Evolutionary conservation across 2,888 invertebrate species (phyloP).

Genomic region (Sminthurides aquaticus): DNA sequence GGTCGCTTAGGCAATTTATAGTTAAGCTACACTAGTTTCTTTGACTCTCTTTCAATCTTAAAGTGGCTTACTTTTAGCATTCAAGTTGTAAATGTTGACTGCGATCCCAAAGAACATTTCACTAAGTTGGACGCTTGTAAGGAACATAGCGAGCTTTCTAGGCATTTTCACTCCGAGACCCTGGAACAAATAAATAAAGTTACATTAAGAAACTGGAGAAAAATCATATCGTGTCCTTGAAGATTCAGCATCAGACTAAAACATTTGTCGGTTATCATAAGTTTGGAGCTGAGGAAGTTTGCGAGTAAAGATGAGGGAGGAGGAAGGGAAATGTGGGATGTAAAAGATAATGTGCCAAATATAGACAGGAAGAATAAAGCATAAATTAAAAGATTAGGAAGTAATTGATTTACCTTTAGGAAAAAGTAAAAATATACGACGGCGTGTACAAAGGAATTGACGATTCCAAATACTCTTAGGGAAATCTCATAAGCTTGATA

Average conservation of each 20-base stretch:
- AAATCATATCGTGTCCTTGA: background rate
- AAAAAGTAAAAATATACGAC: slow-evolving; percentile 31
- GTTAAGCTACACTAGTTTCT: no score
- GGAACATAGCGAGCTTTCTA: slow-evolving; percentile 21
- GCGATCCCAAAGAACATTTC: slow-evolving; percentile 29
- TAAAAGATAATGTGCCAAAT: no score
- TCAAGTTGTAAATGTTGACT: slow-evolving; percentile 27
- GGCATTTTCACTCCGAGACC: slow-evolving; percentile 26
- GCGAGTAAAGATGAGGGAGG: background rate
- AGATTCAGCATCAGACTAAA: no score
- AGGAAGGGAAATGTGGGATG: no score
- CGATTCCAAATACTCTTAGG: slow-evolving; percentile 29
- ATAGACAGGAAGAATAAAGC: no score
- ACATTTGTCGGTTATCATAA: background rate
- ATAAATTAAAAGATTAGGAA: no score
- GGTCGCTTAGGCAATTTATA: no score
- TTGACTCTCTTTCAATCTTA: no score
- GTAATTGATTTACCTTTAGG: slow-evolving; percentile 18
- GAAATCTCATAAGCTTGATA: slow-evolving; percentile 26
- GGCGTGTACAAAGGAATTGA: slow-evolving; percentile 40
- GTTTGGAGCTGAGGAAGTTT: background rate
- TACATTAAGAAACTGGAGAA: background rate
- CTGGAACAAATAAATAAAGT: slow-evolving; percentile 8
- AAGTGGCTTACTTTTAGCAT: slow-evolving; percentile 22
- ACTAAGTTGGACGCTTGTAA: slow-evolving; percentile 22